A percentile compares a stretch with the other conserved stretches of the same genome.
Conservation (phyloP, 2,113 vertebrate species). For the Propithecus coquereli region DNA sequence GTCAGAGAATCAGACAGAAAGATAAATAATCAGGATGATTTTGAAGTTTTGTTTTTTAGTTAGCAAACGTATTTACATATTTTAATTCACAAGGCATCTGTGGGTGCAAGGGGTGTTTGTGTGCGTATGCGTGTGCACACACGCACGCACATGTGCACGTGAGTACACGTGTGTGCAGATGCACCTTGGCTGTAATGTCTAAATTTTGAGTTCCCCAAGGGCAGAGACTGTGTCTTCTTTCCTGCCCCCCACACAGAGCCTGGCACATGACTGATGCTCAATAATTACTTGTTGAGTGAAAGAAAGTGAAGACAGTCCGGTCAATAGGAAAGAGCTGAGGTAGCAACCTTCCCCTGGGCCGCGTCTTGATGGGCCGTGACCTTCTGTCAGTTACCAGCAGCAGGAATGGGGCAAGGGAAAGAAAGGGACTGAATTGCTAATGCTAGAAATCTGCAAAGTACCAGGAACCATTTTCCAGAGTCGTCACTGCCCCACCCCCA, state of each 20-base stretch:
- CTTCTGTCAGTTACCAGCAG: constrained; percentile 71
- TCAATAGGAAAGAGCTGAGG: constrained; percentile 77
- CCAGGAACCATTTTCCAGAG: not conserved
- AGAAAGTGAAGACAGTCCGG: constrained; percentile 72
- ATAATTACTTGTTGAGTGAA: constrained; percentile 77
- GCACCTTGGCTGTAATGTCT: not conserved
- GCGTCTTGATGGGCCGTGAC: constrained; percentile 66
- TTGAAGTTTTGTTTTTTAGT: constrained; percentile 15
- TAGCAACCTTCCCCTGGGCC: constrained; percentile 73
- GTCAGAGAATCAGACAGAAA: not conserved
- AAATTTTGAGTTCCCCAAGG: constrained; percentile 59
- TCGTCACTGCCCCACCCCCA: not conserved
- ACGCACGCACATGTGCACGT: not conserved
- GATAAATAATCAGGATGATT: constrained; percentile 18
- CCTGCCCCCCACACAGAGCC: constrained; percentile 53
- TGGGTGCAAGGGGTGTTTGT: not conserved
- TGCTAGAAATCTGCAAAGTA: constrained; percentile 17
- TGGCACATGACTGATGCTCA: constrained; percentile 73
- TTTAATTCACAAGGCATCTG: constrained; percentile 13
- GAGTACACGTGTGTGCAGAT: not conserved
- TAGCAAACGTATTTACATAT: not conserved
- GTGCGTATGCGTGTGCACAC: too few species aligned
- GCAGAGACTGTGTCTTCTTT: constrained; percentile 53
- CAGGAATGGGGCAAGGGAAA: constrained; percentile 14
- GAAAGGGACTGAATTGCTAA: constrained; percentile 57